Evolutionary conservation across 2,113 vertebrate species (phyloP), one percentile per base, ranked within the genome.

Genomic region (Strix aluco): DNA sequence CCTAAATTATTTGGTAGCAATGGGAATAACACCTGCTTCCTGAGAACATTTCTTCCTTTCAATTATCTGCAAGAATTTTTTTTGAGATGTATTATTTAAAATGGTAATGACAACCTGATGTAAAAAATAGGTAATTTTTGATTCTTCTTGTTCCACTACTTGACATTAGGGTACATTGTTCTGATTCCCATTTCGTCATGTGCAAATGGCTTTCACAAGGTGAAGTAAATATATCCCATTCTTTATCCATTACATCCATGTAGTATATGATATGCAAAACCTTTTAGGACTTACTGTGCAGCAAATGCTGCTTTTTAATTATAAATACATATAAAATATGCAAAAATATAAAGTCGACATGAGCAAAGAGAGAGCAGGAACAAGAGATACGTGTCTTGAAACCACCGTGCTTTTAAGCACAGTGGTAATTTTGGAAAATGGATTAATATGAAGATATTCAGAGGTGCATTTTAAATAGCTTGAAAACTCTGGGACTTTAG

Each of bases 1-100:
- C 81, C 81, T 96, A 30, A 97, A 95, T 97, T 94, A 94, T 97
- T 95, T 63, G 89, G 91, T 73, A 92, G 95, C 80, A 25, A 62
- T 80, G 94, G 92, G 94, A 95, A 91, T 88, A 91, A 66, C 89
- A 92, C 78, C 84, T 92, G 86, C 96, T 96, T 36, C 81, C 78
- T 15, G 51, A 72, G 84, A 91, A 75, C 32, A 3, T 62, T 73
- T 27, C 81, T 87, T 38, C 83, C 89, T 81, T 82, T 55, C 73
- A 79, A 52, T 88, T 47, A 80, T 42, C 78, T 0, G 0, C 66
- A 44, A 38, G 63, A 79, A 67, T 51, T 62, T n/a, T 80, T 78
- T 52, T 40, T 16, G 52, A 81, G 52, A 80, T 94, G 62, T 46
- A 82, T 92, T 90, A 92, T 94, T 95, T 54, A 89, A 66, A 77